These are phyloP conservation scores for Calephelis nemesis DNA, from an alignment of 1,140 invertebrate species.

Conservation along the genomic window DNA sequence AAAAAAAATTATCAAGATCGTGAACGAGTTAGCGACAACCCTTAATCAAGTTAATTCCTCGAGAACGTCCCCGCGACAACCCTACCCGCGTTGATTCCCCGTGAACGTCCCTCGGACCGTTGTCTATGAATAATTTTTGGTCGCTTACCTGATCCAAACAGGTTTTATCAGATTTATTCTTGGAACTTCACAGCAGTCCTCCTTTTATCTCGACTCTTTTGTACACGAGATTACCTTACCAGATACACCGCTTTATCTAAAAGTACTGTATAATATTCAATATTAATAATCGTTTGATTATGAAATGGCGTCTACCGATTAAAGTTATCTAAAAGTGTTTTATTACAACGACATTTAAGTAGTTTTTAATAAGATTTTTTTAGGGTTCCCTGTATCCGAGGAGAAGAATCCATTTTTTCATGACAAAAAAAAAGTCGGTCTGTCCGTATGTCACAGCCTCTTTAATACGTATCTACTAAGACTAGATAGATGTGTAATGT, in stretches of 20 bases:
- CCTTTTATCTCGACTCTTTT: slow-evolving; percentile 19
- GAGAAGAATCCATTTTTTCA: neutral
- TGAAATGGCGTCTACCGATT: neutral
- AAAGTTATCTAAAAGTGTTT: neutral
- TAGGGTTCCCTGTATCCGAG: too few relatives aligned
- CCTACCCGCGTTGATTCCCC: slow-evolving; percentile 9
- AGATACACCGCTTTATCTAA: slow-evolving; percentile 2
- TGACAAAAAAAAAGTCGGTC: too few relatives aligned
- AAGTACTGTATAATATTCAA: slow-evolving; percentile 2
- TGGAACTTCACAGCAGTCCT: slow-evolving; percentile 19
- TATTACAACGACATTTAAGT: neutral
- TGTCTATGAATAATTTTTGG: slow-evolving; percentile 27
- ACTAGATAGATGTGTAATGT: too few relatives aligned
- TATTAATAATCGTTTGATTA: slow-evolving; percentile 1
- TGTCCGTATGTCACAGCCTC: too few relatives aligned
- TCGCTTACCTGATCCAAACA: slow-evolving; percentile 23
- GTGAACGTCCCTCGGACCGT: slow-evolving; percentile 3
- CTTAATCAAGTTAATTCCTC: slow-evolving; percentile 7
- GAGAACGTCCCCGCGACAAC: slow-evolving; percentile 4
- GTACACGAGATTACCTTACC: slow-evolving; percentile 17
- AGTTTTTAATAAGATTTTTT: neutral
- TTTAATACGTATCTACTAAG: too few relatives aligned
- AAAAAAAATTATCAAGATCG: too few relatives aligned
- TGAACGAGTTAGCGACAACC: neutral
- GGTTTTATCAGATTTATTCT: slow-evolving; percentile 21